Evolutionary conservation across 2,888 invertebrate genomes (phyloP), one percentile per base, ranked within the genome.

Genomic region (Ectobius pallidus): DNA sequence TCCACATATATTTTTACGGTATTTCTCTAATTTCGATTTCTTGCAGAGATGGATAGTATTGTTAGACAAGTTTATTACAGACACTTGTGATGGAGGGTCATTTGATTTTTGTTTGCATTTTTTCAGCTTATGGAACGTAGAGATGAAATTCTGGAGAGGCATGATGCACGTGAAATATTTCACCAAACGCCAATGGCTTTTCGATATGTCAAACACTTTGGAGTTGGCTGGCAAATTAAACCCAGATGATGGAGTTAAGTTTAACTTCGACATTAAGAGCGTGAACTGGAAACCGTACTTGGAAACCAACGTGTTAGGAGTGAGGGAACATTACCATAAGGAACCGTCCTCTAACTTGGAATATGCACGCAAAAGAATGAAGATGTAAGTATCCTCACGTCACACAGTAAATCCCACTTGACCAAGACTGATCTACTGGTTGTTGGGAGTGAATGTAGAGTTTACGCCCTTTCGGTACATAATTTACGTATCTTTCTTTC

Each of bases 251-350:
- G 77, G 77, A 75, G 77, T 81, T 77, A 76, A 78, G 39, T 86
- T 85, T 79, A 83, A 85, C 74, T 86, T 86, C 78, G 85, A 86
- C 76, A 80, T 85, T 1, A 80, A 81, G 18, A 79, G 82, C 72
- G 80, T 87, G 46, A 79, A 86, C 75, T 88, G 87, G 87, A 79
- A 81, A 16, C 78, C 79, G 2, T 87, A 87, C 77, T 80, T 87
- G 75, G 84, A 85, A 77, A 82, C 82, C 72, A 87, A 87, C 77
- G 83, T 86, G 34, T 79, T 86, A 76, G 87, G 87, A 22, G 81
- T 85, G 72, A 83, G 86, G 58, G 81, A 80, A 69, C 86, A 83
- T 78, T 83, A 85, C 68, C 81, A 87, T 73, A 85, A 86, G 75
- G 86, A 87, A 75, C 81, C 83, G 69, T 78, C 81, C 1, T 69